phyloP scores from a whole-genome alignment of 37 sponge, comb jelly and placozoan species.

The Axinella damicornis region DNA sequence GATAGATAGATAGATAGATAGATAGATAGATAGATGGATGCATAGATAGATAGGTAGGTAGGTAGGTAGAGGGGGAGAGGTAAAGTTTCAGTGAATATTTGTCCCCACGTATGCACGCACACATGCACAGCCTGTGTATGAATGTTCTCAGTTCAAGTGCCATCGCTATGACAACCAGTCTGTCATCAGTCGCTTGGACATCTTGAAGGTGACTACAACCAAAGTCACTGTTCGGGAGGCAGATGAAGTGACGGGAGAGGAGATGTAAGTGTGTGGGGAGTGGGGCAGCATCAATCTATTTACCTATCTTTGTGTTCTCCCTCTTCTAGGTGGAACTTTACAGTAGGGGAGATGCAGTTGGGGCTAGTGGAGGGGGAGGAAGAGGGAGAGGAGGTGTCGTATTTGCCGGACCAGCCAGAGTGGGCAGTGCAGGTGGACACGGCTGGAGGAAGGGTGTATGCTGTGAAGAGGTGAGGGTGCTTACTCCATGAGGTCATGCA shows the following conservation, averaged over 20 bases:
- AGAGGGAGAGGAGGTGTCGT: constrained; percentile 2
- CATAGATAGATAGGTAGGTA: too few species aligned
- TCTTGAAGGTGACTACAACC: constrained; percentile 20
- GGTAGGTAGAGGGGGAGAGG: too few species aligned
- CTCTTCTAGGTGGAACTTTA: constrained; percentile 69
- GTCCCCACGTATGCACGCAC: neutral
- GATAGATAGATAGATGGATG: too few species aligned
- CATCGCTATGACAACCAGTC: constrained; percentile 45
- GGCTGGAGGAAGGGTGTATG: constrained; percentile 21
- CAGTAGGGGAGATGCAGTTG: constrained; percentile 52
- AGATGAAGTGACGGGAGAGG: constrained; percentile 44
- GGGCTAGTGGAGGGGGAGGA: constrained; percentile 40
- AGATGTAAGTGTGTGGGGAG: constrained; percentile 29
- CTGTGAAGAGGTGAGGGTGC: constrained; percentile 16
- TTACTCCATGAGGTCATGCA: neutral
- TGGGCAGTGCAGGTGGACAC: constrained; percentile 37
- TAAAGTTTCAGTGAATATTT: too few species aligned
- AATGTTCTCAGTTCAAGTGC: constrained; percentile 44
- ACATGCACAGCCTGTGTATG: constrained; percentile 44
- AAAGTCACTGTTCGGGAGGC: constrained; percentile 48
- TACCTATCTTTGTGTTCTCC: too few species aligned
- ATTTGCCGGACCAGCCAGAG: neutral
- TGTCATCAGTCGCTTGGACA: constrained; percentile 10
- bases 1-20: too few species aligned
- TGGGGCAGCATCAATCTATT: too few species aligned